phyloP scores from a whole-genome alignment of 2,113 vertebrate genomes.

The Condylura cristata region DNA sequence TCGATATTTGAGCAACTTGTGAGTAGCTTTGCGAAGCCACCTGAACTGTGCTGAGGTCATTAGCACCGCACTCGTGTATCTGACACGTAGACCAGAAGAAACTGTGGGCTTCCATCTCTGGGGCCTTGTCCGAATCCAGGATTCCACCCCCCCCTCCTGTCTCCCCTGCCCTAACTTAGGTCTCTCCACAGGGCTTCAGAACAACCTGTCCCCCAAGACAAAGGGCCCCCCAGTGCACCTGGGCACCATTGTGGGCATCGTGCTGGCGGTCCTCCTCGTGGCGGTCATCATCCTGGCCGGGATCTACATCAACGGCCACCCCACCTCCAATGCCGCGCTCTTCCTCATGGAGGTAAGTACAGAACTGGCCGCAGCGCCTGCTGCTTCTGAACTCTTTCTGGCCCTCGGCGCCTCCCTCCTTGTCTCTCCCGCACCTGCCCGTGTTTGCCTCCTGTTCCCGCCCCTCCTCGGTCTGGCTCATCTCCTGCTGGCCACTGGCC shows the following conservation, averaged over 20 bases:
- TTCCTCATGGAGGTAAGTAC: conserved; percentile 94
- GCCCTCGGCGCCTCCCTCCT: not conserved
- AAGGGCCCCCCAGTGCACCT: conserved; percentile 85
- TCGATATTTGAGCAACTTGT: not conserved
- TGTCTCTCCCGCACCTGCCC: not conserved
- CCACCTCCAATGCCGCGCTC: conserved; percentile 91
- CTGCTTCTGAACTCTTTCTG: accelerated
- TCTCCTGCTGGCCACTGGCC: accelerated
- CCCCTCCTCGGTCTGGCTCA: not conserved
- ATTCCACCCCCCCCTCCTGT: accelerated
- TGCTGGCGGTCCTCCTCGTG: conserved; percentile 90
- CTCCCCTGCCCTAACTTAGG: not conserved
- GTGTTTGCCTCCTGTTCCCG: not conserved
- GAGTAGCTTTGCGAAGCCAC: not conserved
- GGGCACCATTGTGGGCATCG: conserved; percentile 92
- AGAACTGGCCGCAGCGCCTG: not conserved
- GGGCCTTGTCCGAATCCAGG: not conserved
- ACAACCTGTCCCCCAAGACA: conserved; percentile 71
- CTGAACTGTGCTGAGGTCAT: not conserved
- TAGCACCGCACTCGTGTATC: not conserved
- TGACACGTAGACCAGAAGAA: not conserved
- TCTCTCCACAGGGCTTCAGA: conserved; percentile 74
- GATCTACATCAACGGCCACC: conserved; percentile 93
- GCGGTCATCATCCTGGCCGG: conserved; percentile 90
- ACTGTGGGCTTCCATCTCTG: not conserved